Percentiles rank a stretch among this genome's conserved stretches.
phyloP scores from a whole-genome alignment of 2,113 vertebrate genomes.

The Prietella phreatophila region DNA sequence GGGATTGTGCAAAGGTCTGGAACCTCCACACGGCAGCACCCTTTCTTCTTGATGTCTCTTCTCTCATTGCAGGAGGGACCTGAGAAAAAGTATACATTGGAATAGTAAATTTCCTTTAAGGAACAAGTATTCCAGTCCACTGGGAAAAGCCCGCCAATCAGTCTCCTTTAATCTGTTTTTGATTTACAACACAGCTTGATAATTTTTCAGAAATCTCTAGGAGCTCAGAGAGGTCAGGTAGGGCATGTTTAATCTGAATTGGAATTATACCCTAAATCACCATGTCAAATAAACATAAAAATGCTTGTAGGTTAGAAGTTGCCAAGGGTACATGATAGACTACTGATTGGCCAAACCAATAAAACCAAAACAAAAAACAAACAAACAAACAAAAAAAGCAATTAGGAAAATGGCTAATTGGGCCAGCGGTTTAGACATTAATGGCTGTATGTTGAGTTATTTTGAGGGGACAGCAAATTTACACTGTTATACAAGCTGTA shows the following conservation, averaged over 20 bases:
- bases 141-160: not conserved
- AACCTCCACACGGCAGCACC: conserved; percentile 84
- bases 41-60: conserved; percentile 88
- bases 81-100: conserved; percentile 55
- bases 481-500: too few relatives aligned
- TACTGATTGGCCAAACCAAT: not conserved
- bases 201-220: not conserved
- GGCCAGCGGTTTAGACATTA: too few relatives aligned
- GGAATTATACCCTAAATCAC: not conserved
- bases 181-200: not conserved
- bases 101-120: not conserved
- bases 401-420: too few relatives aligned
- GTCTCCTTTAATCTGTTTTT: not conserved
- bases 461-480: too few relatives aligned
- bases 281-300: not conserved
- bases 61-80: conserved; percentile 80
- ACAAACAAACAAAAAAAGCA: too few relatives aligned
- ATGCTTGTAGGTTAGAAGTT: not conserved
- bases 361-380: not conserved
- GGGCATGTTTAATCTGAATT: not conserved
- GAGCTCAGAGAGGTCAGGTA: not conserved
- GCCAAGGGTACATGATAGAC: not conserved
- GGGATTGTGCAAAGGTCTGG: conserved; percentile 91
- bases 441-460: too few relatives aligned
- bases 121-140: not conserved